phyloP scores from a whole-genome alignment of 2,113 vertebrate genomes.

The Suricata suricatta region DNA sequence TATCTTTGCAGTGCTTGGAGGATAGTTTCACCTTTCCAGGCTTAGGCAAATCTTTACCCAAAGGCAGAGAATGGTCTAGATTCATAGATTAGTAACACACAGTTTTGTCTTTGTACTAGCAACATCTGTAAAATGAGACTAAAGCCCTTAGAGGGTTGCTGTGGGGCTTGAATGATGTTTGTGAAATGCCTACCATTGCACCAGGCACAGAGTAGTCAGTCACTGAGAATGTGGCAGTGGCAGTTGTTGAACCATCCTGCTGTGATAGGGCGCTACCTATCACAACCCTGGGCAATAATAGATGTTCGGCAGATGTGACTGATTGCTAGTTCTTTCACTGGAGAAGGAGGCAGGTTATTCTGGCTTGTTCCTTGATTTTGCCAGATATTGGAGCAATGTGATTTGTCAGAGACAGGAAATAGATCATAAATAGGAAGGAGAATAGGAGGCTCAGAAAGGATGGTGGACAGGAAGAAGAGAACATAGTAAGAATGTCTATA shows the following conservation, averaged over 20 bases:
- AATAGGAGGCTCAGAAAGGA: not conserved
- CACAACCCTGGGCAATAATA: not conserved
- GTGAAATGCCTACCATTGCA: not conserved
- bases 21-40: not conserved
- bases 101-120: not conserved
- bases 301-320: not conserved
- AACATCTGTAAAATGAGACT: not conserved
- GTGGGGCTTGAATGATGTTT: not conserved
- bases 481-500: not conserved
- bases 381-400: not conserved
- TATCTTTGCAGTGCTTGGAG: not conserved
- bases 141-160: not conserved
- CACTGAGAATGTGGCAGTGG: not conserved
- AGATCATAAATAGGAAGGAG: not conserved
- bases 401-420: slow-evolving; percentile 15
- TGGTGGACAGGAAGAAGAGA: not conserved
- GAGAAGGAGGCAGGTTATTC: not conserved
- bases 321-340: not conserved
- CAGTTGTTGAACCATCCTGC: not conserved
- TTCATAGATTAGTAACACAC: not conserved
- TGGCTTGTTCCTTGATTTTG: slow-evolving; percentile 20
- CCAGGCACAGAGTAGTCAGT: not conserved
- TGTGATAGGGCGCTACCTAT: not conserved
- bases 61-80: slow-evolving; percentile 1
- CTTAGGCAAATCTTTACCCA: not conserved